Evolutionary conservation across 2,888 invertebrate genomes (phyloP).

Genomic region (Beris morrisii): DNA sequence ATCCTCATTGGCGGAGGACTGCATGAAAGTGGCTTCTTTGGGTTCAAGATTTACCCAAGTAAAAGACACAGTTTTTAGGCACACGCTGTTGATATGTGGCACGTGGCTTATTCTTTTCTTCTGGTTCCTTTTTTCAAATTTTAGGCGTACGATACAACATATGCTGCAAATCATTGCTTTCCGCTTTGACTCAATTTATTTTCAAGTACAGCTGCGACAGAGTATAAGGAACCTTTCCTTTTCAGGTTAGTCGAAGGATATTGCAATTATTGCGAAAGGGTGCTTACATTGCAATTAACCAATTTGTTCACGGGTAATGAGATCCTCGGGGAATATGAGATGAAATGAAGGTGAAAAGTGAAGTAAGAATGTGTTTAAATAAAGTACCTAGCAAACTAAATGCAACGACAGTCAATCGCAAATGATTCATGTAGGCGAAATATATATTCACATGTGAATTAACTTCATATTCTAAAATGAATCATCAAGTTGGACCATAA

Average conservation of each 20-base stretch:
- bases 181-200: conserved; percentile 28
- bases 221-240: conserved; percentile 17
- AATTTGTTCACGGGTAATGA: neutral
- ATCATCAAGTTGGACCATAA: too few species aligned
- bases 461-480: too few species aligned
- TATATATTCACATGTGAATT: too few species aligned
- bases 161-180: conserved; percentile 23
- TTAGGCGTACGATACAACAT: conserved; percentile 24
- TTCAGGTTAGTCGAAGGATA: conserved; percentile 8
- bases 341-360: neutral
- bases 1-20: too few species aligned
- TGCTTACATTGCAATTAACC: neutral
- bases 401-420: too few species aligned
- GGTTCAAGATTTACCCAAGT: conserved; percentile 2
- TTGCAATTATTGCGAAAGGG: conserved; percentile 8
- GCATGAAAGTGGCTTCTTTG: conserved; percentile 4
- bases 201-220: conserved; percentile 16
- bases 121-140: neutral
- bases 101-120: conserved; percentile 23
- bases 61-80: neutral
- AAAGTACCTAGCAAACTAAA: too few species aligned
- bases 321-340: neutral
- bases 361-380: too few species aligned
- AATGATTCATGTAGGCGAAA: too few species aligned
- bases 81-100: conserved; percentile 23